Base-by-base conservation (phyloP, 2,888 invertebrate genomes). In the Brachycybe producta region DNA sequence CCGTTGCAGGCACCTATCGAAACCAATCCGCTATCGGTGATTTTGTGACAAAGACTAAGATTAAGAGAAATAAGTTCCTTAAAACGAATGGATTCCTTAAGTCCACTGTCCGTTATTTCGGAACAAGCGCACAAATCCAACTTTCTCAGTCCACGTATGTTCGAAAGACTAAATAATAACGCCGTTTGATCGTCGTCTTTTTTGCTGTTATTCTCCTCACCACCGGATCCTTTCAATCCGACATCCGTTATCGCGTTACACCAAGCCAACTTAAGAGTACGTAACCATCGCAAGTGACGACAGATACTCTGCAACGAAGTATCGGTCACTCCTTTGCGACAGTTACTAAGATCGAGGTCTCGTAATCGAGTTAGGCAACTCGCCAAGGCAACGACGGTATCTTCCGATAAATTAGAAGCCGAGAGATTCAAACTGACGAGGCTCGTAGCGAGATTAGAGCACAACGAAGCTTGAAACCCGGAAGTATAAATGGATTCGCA, bases 291-390 rank as follows among this genome's bases (percentile, higher is more conserved):
- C 58, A 81, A 72, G 58, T 79, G 73, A 57, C 76, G 73, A 53
- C 81, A 78, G 56, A 84, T 73, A 36, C 74, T 75, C 68, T 82
- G 78, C 47, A 82, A 70, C 17, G 61, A 76, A 52, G 71, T 70
- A 61, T 83, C 80, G 3, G 80, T 80, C 1, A 82, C 76, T n/a
- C 76, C 77, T 67, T 75, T 77, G 56, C 78, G 76, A 61, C 82
- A 82, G 57, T 75, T 77, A 52, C 77, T 77, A 40, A 83, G 62
- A 61, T 82, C 78, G 21, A 84, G 67, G 21, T 70, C 65, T 0
- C 67, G 70, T 38, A 83, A 65, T 52, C 74, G 73, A 1, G 73
- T 73, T 49, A 80, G 67, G 56, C 70, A 71, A 58, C 73, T 71
- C 7, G 78, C 75, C 50, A 82, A 70, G 60, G 70, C 69, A 47